These are phyloP conservation scores for Sinocyclocheilus rhinocerous DNA, from an alignment of 2,113 vertebrate genomes.

Conservation along the genomic window DNA sequence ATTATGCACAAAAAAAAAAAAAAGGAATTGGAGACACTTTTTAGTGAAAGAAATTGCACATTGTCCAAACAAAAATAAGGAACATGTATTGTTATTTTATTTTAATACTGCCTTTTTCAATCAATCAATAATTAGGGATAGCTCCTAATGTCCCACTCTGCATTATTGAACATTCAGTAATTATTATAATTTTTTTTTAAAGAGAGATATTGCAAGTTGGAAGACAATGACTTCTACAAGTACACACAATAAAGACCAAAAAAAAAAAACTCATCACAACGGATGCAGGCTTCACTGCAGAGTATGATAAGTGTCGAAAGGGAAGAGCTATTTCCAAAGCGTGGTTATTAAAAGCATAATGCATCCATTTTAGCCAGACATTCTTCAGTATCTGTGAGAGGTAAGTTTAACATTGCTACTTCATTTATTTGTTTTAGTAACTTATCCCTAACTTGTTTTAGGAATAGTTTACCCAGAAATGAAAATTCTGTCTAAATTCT, in stretches of 20 bases:
- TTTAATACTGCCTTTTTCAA: background rate
- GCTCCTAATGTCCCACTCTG: background rate
- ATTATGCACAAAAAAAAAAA: background rate
- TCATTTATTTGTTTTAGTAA: background rate
- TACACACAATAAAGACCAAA: background rate
- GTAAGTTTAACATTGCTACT: slow-evolving; percentile 18
- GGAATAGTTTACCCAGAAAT: background rate
- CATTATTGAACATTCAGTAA: background rate
- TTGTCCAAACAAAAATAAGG: background rate
- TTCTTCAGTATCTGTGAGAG: slow-evolving; percentile 7
- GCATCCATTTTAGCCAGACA: background rate
- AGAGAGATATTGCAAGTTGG: background rate
- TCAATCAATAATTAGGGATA: background rate
- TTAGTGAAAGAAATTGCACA: background rate
- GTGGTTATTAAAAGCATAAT: background rate
- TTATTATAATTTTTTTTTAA: background rate
- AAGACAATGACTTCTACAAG: background rate
- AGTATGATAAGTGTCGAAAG: slow-evolving; percentile 23
- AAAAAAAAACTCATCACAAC: slow-evolving; percentile 17
- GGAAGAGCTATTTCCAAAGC: background rate
- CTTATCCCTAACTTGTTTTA: too few relatives aligned
- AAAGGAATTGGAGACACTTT: background rate
- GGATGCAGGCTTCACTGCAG: slow-evolving; percentile 35
- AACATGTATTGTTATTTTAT: background rate
- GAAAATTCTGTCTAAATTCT: background rate